phyloP scores from a whole-genome alignment of 2,888 invertebrate species.

The Orchesellides sinensis region DNA sequence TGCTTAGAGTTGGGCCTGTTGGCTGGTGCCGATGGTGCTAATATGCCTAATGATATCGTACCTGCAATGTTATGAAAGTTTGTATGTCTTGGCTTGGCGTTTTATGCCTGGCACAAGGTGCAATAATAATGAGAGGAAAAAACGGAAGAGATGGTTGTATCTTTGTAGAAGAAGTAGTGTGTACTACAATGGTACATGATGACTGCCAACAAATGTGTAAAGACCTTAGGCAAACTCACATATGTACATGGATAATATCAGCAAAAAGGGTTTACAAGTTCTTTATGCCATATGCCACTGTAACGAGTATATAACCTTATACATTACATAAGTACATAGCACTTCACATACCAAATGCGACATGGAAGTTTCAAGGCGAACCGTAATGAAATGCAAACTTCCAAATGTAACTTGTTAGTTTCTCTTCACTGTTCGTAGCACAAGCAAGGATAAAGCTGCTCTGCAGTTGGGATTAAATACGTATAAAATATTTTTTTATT shows the following conservation, averaged over 20 bases:
- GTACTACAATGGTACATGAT: not conserved
- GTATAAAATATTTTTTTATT: not conserved
- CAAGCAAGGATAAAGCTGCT: not conserved
- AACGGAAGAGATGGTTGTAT: slow-evolving; percentile 7
- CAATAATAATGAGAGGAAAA: slow-evolving; percentile 42
- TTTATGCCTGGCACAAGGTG: slow-evolving; percentile 3
- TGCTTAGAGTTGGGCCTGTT: not conserved
- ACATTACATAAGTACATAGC: not conserved
- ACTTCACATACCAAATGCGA: not conserved
- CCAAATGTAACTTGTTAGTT: slow-evolving; percentile 30
- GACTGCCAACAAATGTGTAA: slow-evolving; percentile 9
- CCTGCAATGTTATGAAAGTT: slow-evolving; percentile 14
- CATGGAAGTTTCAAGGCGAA: slow-evolving; percentile 43
- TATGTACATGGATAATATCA: slow-evolving; percentile 26
- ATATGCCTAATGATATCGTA: slow-evolving; percentile 48
- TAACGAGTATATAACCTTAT: not conserved
- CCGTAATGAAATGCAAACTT: slow-evolving; percentile 46
- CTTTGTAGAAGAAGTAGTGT: too few relatives aligned
- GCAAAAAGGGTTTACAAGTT: slow-evolving; percentile 15
- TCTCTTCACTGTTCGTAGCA: slow-evolving; percentile 15
- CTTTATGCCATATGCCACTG: slow-evolving; percentile 3
- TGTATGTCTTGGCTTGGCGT: slow-evolving; percentile 1
- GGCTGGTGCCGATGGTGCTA: slow-evolving; percentile 28
- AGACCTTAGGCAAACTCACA: slow-evolving; percentile 12
- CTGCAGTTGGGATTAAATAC: not conserved